phyloP scores from a whole-genome alignment of 2,797 vertebrate species.

The Accipiter fasciatus region DNA sequence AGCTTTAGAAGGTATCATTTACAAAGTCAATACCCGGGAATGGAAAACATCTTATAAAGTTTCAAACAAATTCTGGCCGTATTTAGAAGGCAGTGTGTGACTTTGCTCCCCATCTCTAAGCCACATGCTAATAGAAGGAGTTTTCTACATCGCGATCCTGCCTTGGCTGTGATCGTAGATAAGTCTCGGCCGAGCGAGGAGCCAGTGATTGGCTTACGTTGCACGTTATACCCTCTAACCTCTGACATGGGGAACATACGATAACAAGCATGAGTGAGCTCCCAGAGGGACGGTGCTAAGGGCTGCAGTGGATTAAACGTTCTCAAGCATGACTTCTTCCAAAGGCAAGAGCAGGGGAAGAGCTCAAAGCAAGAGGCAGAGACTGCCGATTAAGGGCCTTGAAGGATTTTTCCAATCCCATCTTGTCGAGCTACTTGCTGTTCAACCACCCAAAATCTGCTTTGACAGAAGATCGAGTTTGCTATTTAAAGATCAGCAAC shows the following conservation, averaged over 20 bases:
- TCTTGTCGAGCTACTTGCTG: neutral
- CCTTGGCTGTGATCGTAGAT: neutral
- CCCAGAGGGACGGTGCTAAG: slow-evolving; percentile 58
- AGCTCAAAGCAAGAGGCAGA: neutral
- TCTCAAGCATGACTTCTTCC: slow-evolving; percentile 56
- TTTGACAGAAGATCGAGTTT: neutral
- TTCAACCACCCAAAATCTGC: neutral
- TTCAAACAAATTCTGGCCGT: neutral
- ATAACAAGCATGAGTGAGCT: slow-evolving; percentile 58
- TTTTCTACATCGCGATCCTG: neutral
- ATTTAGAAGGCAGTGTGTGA: neutral
- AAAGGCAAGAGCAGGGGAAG: neutral
- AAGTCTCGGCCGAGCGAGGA: slow-evolving; percentile 4
- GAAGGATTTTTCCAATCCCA: slow-evolving; percentile 33
- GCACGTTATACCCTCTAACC: slow-evolving; percentile 67
- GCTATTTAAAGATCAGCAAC: neutral
- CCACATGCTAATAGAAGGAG: neutral
- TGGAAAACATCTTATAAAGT: slow-evolving; percentile 46
- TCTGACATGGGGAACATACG: slow-evolving; percentile 50
- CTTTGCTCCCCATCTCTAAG: neutral
- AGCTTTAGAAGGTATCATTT: slow-evolving; percentile 13
- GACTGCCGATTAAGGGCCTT: neutral
- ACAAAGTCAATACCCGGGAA: neutral
- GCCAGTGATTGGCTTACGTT: slow-evolving; percentile 48
- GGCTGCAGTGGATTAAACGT: slow-evolving; percentile 62